Evolutionary conservation across 2,113 vertebrate species (phyloP), one percentile per base, ranked within the genome.

Genomic region (Chloebia gouldiae): DNA sequence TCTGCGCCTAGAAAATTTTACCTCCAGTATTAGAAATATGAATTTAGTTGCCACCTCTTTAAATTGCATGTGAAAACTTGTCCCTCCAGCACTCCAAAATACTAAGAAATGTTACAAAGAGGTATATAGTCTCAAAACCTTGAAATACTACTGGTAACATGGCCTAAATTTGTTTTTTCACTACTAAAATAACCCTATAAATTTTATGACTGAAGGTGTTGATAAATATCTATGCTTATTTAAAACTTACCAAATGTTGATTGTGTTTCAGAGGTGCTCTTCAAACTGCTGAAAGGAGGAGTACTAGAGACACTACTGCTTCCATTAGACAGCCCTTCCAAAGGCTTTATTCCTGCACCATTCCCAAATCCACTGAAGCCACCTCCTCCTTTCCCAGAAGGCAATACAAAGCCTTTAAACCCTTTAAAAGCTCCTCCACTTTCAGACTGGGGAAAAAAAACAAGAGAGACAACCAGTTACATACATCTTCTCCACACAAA

Each of bases 381-480:
- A 69, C 88, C 92, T 60, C 94, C 96, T 56, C 95, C 95, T 80
- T 95, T 96, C 66, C 97, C 96, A 28, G 98, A 87, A 39, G 98
- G 90, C 11, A 97, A 47, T 0, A 97, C 68, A 94, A 99, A 98
- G 6, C 99, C 99, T 97, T 99, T 99, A 83, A 99, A 99, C 0
- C 98, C 98, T 97, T 99, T 99, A 95, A 99, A 99, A 49, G 99
- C 98, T n/a, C 98, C 98, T 71, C 97, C 96, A 2, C 92, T 90
- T 42, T 99, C 99, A 14, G 98, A 86, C 99, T 99, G 94, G 23
- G 95, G 85, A 7, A 25, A 33, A 6, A 35, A 82, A 77, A 50
- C 37, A 3, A 45, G 4, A 77, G 6, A 82, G 13, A 63, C 11
- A 63, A 73, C 4, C 45, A 44, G 61, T 84, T 91, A 84, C 4